Evolutionary conservation across 2,113 vertebrate species (phyloP).

Genomic region (Turdus rufiventris): DNA sequence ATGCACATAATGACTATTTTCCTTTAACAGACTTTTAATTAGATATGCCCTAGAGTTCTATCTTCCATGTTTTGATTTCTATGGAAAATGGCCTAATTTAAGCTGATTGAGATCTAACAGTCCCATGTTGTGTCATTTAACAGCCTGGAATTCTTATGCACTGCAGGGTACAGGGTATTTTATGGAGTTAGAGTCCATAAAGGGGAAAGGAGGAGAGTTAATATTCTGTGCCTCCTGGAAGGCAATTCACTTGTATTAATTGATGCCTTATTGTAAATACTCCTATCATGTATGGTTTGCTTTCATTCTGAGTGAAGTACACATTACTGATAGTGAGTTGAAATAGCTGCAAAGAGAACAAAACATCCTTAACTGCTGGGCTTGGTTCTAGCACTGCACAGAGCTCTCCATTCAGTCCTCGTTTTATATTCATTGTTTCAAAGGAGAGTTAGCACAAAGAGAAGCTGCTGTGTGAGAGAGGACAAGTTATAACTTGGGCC

Average conservation of each 20-base stretch:
- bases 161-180: not conserved
- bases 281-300: not conserved
- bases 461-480: not conserved
- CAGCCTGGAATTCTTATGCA: not conserved
- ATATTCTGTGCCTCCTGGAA: not conserved
- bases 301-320: not conserved
- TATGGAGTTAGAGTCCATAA: not conserved
- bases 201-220: not conserved
- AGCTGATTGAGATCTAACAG: not conserved
- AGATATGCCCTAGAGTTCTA: not conserved
- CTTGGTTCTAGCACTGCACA: not conserved
- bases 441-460: not conserved
- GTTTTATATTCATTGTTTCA: not conserved
- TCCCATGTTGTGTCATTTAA: not conserved
- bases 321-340: not conserved
- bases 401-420: not conserved
- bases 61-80: not conserved
- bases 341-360: not conserved
- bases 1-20: not conserved
- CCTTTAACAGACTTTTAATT: not conserved
- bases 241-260: not conserved
- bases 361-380: not conserved
- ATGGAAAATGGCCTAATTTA: slow-evolving; percentile 13
- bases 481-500: not conserved
- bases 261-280: not conserved